Base-by-base conservation (phyloP, 2,797 vertebrate genomes). In the Pygocentrus nattereri region DNA sequence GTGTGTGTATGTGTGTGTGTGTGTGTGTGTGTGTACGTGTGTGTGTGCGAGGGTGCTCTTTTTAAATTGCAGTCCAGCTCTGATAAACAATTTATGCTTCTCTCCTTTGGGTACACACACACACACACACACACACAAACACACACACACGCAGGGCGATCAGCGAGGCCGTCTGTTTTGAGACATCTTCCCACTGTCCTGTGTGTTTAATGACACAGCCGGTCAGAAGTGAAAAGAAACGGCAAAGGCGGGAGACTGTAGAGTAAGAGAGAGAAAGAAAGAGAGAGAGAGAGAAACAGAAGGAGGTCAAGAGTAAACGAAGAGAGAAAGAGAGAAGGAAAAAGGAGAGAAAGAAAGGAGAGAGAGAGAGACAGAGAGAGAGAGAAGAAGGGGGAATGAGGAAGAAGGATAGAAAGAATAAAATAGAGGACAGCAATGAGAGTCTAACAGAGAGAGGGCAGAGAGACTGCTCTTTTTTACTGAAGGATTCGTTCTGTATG, bases 391-490 rank as follows among this genome's bases (percentile, higher is more conserved):
- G 10, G n/a, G 3, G 54, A 58, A n/a, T 3, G 54, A 58, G 16
- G 74, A 25, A 74, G 27, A 31, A 15, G 21, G 65, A 18, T 23
- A 64, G 58, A 62, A 16, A 70, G 81, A 65, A 23, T 5, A 64
- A 58, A 68, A 68, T 38, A 41, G 5, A 6, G 76, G 70, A 56
- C n/a, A 49, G 13, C 25, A 10, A 44, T 19, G 88, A 90, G 49
- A 19, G 16, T 0, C 0, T 38, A 4, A 61, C 10, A 30, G 15
- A 30, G 27, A 30, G 25, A 61, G 5, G 5, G 5, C 0, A 61
- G 81, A 89, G 90, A 93, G 88, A 83, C 65, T 70, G 84, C 21
- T 11, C 70, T 74, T 62, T 78, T n/a, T 82, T 58, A 49, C 65
- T 73, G 75, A 69, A 72, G 34, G 59, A 82, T 19, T 73, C 77